Evolutionary conservation across 2,113 vertebrate genomes (phyloP).

Genomic region (Xiphophorus maculatus): DNA sequence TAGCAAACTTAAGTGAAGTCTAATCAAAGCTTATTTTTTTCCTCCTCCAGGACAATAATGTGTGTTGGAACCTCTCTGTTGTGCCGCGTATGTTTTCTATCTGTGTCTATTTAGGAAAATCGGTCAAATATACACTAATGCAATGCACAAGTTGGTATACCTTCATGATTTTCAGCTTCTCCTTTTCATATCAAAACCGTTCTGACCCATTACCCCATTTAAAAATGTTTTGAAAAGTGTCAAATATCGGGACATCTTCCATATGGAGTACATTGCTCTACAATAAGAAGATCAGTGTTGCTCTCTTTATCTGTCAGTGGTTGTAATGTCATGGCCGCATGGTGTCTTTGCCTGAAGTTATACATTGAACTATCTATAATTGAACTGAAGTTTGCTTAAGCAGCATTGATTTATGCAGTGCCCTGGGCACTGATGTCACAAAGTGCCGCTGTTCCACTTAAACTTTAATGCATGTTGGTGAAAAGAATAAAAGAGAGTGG

Average conservation of each 20-base stretch:
- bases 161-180: too few species aligned
- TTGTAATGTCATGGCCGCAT: neutral
- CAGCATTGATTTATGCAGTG: conserved; percentile 66
- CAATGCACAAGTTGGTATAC: neutral
- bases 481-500: neutral
- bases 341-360: conserved; percentile 38
- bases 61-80: conserved; percentile 28
- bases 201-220: neutral
- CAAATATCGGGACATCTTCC: neutral
- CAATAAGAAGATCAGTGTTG: neutral
- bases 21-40: conserved; percentile 41
- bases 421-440: conserved; percentile 31
- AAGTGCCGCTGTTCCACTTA: conserved; percentile 36
- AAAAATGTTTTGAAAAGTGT: neutral
- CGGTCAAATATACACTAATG: neutral
- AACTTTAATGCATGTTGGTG: conserved; percentile 51
- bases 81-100: conserved; percentile 49
- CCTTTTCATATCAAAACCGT: neutral
- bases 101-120: conserved; percentile 21
- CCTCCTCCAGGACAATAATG: conserved; percentile 54
- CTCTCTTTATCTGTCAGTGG: neutral
- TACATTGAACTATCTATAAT: conserved; percentile 66
- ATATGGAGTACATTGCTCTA: neutral
- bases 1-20: conserved; percentile 43
- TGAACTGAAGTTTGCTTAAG: conserved; percentile 71